These are phyloP conservation scores for Watsonalla binaria DNA, from an alignment of 2,888 invertebrate genomes.

Conservation along the genomic window DNA sequence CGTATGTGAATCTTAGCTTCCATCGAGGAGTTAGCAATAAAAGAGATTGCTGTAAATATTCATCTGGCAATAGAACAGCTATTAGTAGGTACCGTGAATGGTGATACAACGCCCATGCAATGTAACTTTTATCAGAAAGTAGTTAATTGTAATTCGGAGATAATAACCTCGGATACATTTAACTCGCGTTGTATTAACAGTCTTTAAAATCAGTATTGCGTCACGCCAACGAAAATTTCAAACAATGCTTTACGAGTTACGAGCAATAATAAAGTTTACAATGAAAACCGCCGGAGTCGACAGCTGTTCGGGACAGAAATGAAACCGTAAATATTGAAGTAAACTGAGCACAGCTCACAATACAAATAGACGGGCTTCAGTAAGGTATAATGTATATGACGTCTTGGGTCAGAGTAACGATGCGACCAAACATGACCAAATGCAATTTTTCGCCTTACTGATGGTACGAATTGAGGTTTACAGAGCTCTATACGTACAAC, in stretches of 20 bases:
- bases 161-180: constrained; percentile 3
- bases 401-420: constrained; percentile 22
- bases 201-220: constrained; percentile 19
- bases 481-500: no score
- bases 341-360: constrained; percentile 28
- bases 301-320: constrained; percentile 42
- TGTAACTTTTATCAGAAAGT: no score
- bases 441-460: no score
- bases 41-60: no score
- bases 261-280: constrained; percentile 59
- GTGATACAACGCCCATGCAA: no score
- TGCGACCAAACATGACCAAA: no score
- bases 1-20: no score
- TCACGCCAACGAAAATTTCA: constrained; percentile 33
- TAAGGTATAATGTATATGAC: constrained; percentile 28
- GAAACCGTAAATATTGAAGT: constrained; percentile 36
- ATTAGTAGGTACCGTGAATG: no score
- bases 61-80: no score
- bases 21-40: no score
- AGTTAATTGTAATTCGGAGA: no score
- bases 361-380: constrained; percentile 39
- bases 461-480: no score
- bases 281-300: constrained; percentile 42
- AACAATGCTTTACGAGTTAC: constrained; percentile 59
- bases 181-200: constrained; percentile 5